These are phyloP conservation scores for Euspilapteryx auroguttella DNA, from an alignment of 2,888 invertebrate species.

Conservation along the genomic window DNA sequence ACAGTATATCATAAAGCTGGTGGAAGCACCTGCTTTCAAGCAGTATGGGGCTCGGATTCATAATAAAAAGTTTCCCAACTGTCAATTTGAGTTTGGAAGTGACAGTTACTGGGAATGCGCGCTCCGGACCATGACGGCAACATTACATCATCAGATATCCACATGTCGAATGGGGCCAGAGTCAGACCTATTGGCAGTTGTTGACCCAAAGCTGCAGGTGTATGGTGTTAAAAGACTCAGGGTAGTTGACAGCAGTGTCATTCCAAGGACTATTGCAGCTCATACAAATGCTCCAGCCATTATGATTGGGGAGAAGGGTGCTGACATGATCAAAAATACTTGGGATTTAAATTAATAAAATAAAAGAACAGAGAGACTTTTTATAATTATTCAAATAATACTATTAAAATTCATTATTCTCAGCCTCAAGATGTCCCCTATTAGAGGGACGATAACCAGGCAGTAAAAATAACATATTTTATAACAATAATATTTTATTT, in stretches of 20 bases:
- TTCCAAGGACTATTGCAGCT: constrained; percentile 66
- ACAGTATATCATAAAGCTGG: constrained; percentile 52
- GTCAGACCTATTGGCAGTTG: constrained; percentile 61
- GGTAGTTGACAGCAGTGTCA: constrained; percentile 70
- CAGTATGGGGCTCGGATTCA: constrained; percentile 62
- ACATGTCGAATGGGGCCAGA: constrained; percentile 71
- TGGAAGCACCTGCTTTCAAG: constrained; percentile 59
- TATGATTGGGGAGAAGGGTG: constrained; percentile 74
- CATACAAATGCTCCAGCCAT: constrained; percentile 70
- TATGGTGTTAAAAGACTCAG: constrained; percentile 63
- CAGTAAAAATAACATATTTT: too few relatives aligned
- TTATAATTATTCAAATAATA: too few relatives aligned
- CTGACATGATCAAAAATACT: constrained; percentile 61
- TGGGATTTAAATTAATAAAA: constrained; percentile 36
- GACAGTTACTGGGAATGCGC: constrained; percentile 72
- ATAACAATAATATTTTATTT: too few relatives aligned
- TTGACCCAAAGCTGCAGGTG: constrained; percentile 64
- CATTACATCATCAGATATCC: constrained; percentile 69
- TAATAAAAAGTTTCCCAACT: constrained; percentile 54
- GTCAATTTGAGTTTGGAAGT: constrained; percentile 51
- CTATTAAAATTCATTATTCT: too few relatives aligned
- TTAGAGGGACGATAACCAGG: too few relatives aligned
- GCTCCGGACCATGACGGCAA: constrained; percentile 59
- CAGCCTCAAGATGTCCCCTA: too few relatives aligned
- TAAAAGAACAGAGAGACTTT: too few relatives aligned